Evolutionary conservation across 53 echinoderm and acorn worm genomes (phyloP).

Genomic region (Glandiceps talaboti): DNA sequence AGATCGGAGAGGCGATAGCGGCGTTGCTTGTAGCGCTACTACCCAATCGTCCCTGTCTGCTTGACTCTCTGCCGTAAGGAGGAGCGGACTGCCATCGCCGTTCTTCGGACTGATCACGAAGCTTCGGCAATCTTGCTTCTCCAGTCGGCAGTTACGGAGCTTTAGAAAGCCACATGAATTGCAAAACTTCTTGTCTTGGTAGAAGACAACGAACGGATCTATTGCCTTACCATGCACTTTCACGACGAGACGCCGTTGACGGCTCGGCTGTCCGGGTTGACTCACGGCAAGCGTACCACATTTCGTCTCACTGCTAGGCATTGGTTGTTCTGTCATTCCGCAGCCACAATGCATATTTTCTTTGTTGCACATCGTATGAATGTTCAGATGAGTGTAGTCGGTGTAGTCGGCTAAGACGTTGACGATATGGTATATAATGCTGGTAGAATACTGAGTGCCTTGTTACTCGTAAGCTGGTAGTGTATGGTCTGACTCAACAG

Average conservation of each 20-base stretch:
- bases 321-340: neutral
- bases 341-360: neutral
- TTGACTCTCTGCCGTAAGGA: slow-evolving; percentile 23
- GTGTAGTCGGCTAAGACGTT: too few relatives aligned
- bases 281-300: slow-evolving; percentile 8
- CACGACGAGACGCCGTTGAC: slow-evolving; percentile 38
- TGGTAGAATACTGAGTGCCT: too few relatives aligned
- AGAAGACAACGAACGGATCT: slow-evolving; percentile 51
- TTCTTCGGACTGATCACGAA: slow-evolving; percentile 38
- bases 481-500: too few relatives aligned
- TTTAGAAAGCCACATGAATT: slow-evolving; percentile 41
- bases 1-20: neutral
- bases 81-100: slow-evolving; percentile 34
- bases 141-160: slow-evolving; percentile 31
- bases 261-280: neutral
- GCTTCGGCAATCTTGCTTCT: slow-evolving; percentile 21
- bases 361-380: neutral
- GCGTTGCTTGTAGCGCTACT: slow-evolving; percentile 4
- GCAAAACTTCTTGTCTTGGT: slow-evolving; percentile 50
- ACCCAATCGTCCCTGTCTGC: slow-evolving; percentile 41
- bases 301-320: slow-evolving; percentile 34
- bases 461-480: too few relatives aligned
- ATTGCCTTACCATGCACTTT: slow-evolving; percentile 48
- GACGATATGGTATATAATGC: too few relatives aligned
- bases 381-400: too few relatives aligned